A percentile compares a stretch with the other conserved stretches of the same genome.
These are phyloP conservation scores for Sacculina carcini DNA, from an alignment of 2,888 invertebrate species.

Conservation along the genomic window DNA sequence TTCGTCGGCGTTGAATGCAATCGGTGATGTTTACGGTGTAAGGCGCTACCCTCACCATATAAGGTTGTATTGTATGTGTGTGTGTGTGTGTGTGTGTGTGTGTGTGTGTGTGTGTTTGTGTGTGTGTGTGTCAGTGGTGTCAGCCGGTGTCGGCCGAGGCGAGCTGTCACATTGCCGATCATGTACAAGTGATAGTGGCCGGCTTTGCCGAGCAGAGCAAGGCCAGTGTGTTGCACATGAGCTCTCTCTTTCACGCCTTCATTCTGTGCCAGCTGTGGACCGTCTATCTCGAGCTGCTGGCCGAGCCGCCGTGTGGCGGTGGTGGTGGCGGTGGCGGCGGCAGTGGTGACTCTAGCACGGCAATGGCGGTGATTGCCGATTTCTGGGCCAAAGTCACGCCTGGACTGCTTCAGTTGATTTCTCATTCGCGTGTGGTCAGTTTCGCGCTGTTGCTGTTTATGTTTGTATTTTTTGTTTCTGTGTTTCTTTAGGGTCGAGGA, in stretches of 20 bases:
- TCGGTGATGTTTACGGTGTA: too few relatives aligned
- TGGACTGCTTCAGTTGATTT: conserved; percentile 68
- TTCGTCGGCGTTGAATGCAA: too few relatives aligned
- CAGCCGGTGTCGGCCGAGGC: conserved; percentile 88
- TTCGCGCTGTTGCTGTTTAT: not conserved
- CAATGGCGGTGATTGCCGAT: conserved; percentile 46
- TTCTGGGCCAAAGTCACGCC: conserved; percentile 98
- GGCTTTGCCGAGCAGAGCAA: conserved; percentile 90
- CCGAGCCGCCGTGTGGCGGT: too few relatives aligned
- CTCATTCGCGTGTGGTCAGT: conserved; percentile 65
- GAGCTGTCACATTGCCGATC: conserved; percentile 86
- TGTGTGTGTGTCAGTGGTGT: conserved; percentile 17
- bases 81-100: not conserved
- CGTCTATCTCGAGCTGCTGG: conserved; percentile 55
- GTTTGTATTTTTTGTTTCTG: not conserved
- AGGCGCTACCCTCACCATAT: not conserved
- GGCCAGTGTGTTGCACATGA: conserved; percentile 76
- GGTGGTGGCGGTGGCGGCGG: conserved; percentile 23
- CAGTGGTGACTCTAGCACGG: conserved; percentile 20
- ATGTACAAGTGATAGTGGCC: conserved; percentile 80
- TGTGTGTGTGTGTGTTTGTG: not conserved
- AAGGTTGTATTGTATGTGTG: not conserved
- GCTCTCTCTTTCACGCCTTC: conserved; percentile 86
- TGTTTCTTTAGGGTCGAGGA: not conserved
- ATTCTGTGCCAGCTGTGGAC: conserved; percentile 96